Conservation (phyloP, 2,888 invertebrate genomes). For the Erebia aethiops region DNA sequence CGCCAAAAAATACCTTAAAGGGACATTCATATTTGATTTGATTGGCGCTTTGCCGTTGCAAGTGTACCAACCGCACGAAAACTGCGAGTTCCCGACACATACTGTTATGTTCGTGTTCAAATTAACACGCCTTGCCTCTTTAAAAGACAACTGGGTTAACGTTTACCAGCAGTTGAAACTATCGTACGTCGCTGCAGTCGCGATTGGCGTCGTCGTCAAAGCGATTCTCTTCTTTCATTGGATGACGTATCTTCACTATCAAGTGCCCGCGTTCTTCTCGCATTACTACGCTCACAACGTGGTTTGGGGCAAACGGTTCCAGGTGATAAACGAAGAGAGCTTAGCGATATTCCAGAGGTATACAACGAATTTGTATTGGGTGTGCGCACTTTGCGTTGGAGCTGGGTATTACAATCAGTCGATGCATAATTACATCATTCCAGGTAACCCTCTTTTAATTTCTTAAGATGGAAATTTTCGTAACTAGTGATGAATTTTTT, state of each 20-base stretch:
- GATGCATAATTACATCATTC: conserved; percentile 46
- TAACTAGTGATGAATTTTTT: no score
- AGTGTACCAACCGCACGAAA: conserved; percentile 45
- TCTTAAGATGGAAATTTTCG: no score
- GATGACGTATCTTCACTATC: conserved; percentile 62
- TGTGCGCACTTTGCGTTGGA: conserved; percentile 55
- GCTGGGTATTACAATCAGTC: conserved; percentile 51
- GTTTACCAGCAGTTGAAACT: conserved; percentile 53
- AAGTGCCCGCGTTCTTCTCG: conserved; percentile 55
- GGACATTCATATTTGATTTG: conserved; percentile 52
- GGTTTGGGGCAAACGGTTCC: conserved; percentile 49
- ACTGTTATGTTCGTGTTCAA: conserved; percentile 58
- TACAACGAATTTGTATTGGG: conserved; percentile 54
- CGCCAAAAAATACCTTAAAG: conserved; percentile 51
- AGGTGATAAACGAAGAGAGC: conserved; percentile 32
- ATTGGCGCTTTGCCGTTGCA: conserved; percentile 58
- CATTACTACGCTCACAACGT: conserved; percentile 45
- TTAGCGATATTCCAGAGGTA: conserved; percentile 49
- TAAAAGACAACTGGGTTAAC: conserved; percentile 48
- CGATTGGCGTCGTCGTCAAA: conserved; percentile 42
- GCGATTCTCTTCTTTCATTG: conserved; percentile 60
- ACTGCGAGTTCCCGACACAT: conserved; percentile 54
- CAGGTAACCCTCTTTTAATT: conserved; percentile 26
- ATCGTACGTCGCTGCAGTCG: conserved; percentile 50
- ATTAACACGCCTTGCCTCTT: conserved; percentile 48